Evolutionary conservation across 2,113 vertebrate genomes (phyloP), one percentile per base, ranked within the genome.

Genomic region (Apteryx owenii): DNA sequence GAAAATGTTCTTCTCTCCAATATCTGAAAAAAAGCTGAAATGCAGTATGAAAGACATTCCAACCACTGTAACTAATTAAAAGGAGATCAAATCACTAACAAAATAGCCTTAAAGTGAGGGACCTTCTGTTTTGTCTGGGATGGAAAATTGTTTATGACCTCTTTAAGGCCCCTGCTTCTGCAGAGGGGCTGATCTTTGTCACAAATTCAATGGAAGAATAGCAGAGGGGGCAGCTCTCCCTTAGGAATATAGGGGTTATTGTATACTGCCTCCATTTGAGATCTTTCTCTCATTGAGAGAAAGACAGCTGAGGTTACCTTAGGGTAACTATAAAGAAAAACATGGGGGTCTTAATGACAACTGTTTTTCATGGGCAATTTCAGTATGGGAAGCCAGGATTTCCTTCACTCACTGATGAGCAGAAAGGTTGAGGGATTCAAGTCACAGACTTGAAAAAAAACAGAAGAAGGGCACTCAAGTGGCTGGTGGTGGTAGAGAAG

Each of bases 401-500:
- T 38, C 10, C n/a, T 81, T 64, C 61, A 7, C n/a, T 44, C 4
- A 29, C 10, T 4, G 4, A 5, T 48, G 14, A 83, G 13, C 19
- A 56, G 38, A 83, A 89, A 65, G 25, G 3, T 7, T 46, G 69
- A 38, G 5, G 6, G 3, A 66, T 65, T 12, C 19, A 53, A 53
- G 3, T 2, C 61, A 5, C n/a, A 69, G n/a, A 8, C 10, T 76
- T n/a, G 11, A 72, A 91, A 50, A 9, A 62, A 69, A 48, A 21
- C 40, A 3, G 26, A 80, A 54, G 38, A 73, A 83, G 20, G 48
- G 25, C 9, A 15, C 3, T 77, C 85, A 75, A 72, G 25, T 12
- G 62, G 4, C 23, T 18, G 0, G 1, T 48, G 5, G 5, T 76
- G 21, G 58, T 22, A 79, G 3, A 82, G 18, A 5, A 17, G 4